Conservation (phyloP, 2,888 invertebrate genomes). For the Cistogaster globosa region DNA sequence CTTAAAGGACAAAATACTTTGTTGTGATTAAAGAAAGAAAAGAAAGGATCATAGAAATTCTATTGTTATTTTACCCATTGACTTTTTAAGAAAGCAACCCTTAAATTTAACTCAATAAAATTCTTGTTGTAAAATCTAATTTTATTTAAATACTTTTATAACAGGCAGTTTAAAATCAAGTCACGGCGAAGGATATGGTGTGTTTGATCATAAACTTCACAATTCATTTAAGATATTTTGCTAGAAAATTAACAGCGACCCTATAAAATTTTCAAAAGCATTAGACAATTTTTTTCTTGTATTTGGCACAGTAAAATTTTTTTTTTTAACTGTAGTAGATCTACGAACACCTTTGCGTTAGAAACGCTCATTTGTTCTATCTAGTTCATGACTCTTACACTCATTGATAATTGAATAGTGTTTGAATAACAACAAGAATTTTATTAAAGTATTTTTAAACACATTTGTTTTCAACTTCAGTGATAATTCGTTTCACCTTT, state of each 20-base stretch:
- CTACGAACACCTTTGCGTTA: too few species aligned
- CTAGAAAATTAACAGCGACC: too few species aligned
- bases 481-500: constrained; percentile 46
- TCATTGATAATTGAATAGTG: neutral
- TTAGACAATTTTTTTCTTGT: too few species aligned
- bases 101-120: constrained; percentile 18
- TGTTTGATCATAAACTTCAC: neutral
- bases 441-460: neutral
- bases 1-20: neutral
- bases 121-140: neutral
- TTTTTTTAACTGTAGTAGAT: too few species aligned
- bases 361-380: too few species aligned
- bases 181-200: neutral
- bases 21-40: neutral
- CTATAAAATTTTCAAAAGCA: too few species aligned
- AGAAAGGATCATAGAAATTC: neutral
- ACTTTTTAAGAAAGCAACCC: constrained; percentile 49
- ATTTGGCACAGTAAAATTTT: too few species aligned
- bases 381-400: neutral
- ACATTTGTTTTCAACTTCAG: neutral
- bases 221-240: too few species aligned
- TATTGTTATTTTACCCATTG: constrained; percentile 12
- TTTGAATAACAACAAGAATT: neutral
- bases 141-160: constrained; percentile 12
- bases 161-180: neutral